Evolutionary conservation across 2,113 vertebrate genomes (phyloP), one percentile per base, ranked within the genome.

Genomic region (Melanerpes formicivorus): DNA sequence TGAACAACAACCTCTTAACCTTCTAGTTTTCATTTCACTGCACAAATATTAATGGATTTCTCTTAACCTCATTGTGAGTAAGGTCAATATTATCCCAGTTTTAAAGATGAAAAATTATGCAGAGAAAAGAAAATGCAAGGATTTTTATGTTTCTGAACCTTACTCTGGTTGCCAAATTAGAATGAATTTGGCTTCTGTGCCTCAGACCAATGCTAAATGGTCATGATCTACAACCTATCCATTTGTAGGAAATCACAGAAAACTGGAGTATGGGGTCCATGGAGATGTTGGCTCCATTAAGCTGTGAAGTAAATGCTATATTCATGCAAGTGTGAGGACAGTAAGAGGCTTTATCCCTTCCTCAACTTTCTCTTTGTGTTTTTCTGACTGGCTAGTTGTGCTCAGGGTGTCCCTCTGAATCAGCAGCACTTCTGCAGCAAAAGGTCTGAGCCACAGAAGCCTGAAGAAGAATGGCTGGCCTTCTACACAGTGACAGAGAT

Each of bases 1-100:
- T 0, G 14, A 72, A 80, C 62, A 83, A 58, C 79, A 95, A 85
- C 56, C 82, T 80, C 72, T 96, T 95, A 94, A 92, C 91, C 79
- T 95, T 85, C 79, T 22, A 93, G 46, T 42, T 94, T 82, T 91
- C 85, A 89, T 95, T 87, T 95, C 81, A 83, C 44, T 75, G 88
- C 79, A 80, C 84, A 92, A 92, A 74, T 32, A 29, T 87, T 96
- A 92, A 93, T 92, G 84, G 93, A 84, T 94, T 94, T 93, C 76
- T 91, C 58, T 78, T 91, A 92, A 85, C 75, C 64, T 50, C 29
- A 48, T 2, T 54, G 58, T 83, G 79, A 89, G 75, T 72, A 85
- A 93, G 75, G 81, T 94, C 93, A 91, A 26, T 2, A 1, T 64
- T 75, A 85, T 84, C 37, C 87, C 48, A 17, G 14, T 71, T 87